Evolutionary conservation across 2,797 vertebrate species (phyloP).

Genomic region (Gobio occitaniae): DNA sequence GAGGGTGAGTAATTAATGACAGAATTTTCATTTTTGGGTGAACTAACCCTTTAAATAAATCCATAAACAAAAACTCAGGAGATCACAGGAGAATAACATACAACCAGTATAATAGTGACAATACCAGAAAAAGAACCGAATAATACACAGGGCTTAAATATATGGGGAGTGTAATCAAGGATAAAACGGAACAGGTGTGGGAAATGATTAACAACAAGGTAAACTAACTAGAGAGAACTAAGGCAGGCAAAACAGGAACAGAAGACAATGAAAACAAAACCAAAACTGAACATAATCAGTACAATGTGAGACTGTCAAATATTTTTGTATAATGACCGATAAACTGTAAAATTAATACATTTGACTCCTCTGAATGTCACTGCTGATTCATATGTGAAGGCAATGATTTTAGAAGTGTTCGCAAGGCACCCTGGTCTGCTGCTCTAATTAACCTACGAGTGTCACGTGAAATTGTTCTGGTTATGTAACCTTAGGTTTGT

Average conservation of each 20-base stretch:
- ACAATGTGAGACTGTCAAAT: background rate
- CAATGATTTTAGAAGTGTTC: background rate
- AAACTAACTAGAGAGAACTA: background rate
- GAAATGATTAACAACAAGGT: background rate
- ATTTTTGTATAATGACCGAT: background rate
- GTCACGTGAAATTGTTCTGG: slow-evolving; percentile 43
- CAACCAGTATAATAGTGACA: too few species aligned
- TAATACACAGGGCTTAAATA: background rate
- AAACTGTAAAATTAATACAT: background rate
- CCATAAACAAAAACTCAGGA: too few species aligned
- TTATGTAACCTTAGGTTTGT: slow-evolving; percentile 75
- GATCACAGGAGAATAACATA: too few species aligned
- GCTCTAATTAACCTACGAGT: slow-evolving; percentile 48
- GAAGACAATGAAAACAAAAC: background rate
- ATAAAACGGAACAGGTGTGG: background rate
- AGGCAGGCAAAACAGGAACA: background rate
- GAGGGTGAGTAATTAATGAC: too few species aligned
- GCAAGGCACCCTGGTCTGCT: slow-evolving; percentile 22
- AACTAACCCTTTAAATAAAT: too few species aligned
- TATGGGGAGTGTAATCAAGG: background rate
- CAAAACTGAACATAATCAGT: background rate
- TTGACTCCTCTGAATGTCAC: background rate
- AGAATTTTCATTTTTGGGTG: too few species aligned
- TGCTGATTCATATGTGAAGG: background rate
- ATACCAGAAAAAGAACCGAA: too few species aligned